These are phyloP conservation scores for Nymphalis urticae DNA, from an alignment of 2,888 invertebrate genomes.

Conservation along the genomic window DNA sequence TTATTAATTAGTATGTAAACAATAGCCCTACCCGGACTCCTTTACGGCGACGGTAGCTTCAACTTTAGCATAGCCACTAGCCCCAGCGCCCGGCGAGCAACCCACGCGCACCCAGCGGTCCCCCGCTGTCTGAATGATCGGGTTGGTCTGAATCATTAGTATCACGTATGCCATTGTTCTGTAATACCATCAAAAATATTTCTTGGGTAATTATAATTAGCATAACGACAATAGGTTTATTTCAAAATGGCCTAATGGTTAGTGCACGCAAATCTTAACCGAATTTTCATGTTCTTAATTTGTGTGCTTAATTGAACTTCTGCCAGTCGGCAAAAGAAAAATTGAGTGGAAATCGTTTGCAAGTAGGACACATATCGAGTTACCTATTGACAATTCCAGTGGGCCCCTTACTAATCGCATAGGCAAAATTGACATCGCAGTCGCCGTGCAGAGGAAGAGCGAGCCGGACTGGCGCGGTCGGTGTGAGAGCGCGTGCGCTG, in stretches of 20 bases:
- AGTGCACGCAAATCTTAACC: too few species aligned
- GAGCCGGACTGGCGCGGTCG: conserved; percentile 69
- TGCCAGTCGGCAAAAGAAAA: not conserved
- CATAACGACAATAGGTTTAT: too few species aligned
- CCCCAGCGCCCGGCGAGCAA: conserved; percentile 82
- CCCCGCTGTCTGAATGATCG: conserved; percentile 91
- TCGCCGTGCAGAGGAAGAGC: conserved; percentile 82
- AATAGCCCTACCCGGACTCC: conserved; percentile 61
- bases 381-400: conserved; percentile 76
- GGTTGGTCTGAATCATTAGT: conserved; percentile 91
- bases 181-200: not conserved
- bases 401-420: conserved; percentile 70
- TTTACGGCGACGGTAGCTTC: conserved; percentile 75
- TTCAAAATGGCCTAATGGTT: too few species aligned
- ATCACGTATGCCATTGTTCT: conserved; percentile 89
- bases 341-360: not conserved
- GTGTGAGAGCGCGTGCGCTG: conserved; percentile 76
- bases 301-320: too few species aligned
- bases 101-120: conserved; percentile 91
- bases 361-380: conserved; percentile 2
- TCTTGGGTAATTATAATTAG: too few species aligned
- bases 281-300: too few species aligned
- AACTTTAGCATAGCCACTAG: conserved; percentile 58
- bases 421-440: conserved; percentile 82
- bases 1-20: too few species aligned